Percentiles rank a stretch among this genome's conserved stretches.
Evolutionary conservation across 2,113 vertebrate species (phyloP).

Genomic region (Sminthopsis crassicaudata): DNA sequence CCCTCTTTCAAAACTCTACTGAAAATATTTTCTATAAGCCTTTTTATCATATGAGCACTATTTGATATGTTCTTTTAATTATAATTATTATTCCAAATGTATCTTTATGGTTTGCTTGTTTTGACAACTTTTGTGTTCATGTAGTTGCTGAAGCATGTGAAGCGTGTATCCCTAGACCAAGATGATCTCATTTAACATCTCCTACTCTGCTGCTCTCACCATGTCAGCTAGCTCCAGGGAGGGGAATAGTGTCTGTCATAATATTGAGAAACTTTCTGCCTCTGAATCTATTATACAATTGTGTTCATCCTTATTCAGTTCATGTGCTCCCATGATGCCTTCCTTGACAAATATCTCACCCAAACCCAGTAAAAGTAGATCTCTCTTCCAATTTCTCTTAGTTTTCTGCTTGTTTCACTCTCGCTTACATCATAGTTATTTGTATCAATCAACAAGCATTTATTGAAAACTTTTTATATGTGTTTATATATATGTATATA

Average conservation of each 20-base stretch:
- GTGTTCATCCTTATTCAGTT: neutral
- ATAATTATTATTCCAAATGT: neutral
- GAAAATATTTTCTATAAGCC: neutral
- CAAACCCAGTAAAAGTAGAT: neutral
- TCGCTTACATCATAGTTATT: neutral
- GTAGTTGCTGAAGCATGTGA: neutral
- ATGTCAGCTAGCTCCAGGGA: neutral
- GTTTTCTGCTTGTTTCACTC: neutral
- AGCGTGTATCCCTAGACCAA: neutral
- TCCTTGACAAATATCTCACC: neutral
- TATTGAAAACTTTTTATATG: neutral
- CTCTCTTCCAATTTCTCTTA: neutral
- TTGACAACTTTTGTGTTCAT: neutral
- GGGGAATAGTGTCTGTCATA: neutral
- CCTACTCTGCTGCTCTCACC: neutral
- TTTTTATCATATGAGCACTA: neutral
- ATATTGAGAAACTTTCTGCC: neutral
- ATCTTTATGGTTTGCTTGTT: neutral
- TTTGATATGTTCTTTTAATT: slow-evolving; percentile 15
- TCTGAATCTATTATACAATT: neutral
- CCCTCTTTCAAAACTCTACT: neutral
- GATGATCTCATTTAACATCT: neutral
- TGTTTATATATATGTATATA: neutral
- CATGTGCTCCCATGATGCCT: neutral
- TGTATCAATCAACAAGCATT: neutral